phyloP scores from a whole-genome alignment of 1,140 invertebrate genomes.

The Ceratina australensis region DNA sequence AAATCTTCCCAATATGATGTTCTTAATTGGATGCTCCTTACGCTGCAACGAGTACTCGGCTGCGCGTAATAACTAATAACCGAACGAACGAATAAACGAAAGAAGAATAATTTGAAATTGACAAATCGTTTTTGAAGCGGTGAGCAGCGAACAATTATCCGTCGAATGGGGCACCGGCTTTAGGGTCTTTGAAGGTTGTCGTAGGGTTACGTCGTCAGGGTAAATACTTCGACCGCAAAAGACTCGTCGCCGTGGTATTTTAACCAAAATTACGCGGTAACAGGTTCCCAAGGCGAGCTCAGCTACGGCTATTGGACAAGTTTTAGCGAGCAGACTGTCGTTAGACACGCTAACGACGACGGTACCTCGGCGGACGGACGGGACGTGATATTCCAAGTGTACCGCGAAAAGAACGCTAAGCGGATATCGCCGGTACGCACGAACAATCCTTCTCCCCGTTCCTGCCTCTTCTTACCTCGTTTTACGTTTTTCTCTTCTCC shows the following conservation, averaged over 20 bases:
- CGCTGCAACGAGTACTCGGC: too few relatives aligned
- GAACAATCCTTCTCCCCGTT: constrained; percentile 11
- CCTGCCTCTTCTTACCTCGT: too few relatives aligned
- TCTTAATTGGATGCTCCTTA: too few relatives aligned
- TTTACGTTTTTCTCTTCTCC: not conserved
- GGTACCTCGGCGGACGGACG: not conserved
- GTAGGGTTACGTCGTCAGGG: constrained; percentile 45
- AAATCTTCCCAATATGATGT: too few relatives aligned
- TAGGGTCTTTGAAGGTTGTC: not conserved
- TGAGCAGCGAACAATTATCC: too few relatives aligned
- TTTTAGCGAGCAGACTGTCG: constrained; percentile 61
- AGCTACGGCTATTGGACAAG: constrained; percentile 46
- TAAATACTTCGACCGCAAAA: constrained; percentile 56
- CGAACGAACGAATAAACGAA: too few relatives aligned
- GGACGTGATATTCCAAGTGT: constrained; percentile 18
- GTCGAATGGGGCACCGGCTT: too few relatives aligned
- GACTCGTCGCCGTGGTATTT: constrained; percentile 42
- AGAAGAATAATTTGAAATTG: too few relatives aligned
- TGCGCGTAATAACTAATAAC: too few relatives aligned
- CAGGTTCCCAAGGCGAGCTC: constrained; percentile 36
- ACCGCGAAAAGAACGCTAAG: constrained; percentile 22
- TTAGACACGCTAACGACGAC: constrained; percentile 66
- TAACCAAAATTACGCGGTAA: constrained; percentile 50
- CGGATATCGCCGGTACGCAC: constrained; percentile 31
- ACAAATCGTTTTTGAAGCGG: too few relatives aligned